A percentile compares a stretch with the other conserved stretches of the same genome.
Conservation (phyloP, 2,888 invertebrate species). For the Lepidonotus clava region DNA sequence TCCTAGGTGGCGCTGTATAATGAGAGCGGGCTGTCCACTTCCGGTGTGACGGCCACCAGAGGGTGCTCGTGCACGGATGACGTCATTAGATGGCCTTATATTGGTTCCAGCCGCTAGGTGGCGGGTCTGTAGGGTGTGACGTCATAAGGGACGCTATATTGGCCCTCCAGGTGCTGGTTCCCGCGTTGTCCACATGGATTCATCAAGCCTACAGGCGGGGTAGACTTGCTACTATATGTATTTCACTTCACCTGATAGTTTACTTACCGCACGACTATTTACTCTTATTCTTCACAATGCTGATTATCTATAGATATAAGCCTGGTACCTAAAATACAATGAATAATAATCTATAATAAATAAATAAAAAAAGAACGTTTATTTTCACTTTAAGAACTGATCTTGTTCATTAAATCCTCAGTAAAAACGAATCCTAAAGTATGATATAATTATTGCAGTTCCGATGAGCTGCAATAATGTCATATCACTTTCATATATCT, state of each 20-base stretch:
- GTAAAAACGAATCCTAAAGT: too few relatives aligned
- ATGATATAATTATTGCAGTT: neutral
- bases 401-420: too few relatives aligned
- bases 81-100: too few relatives aligned
- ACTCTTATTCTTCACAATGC: neutral
- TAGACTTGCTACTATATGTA: neutral
- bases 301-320: neutral
- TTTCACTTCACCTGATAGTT: too few relatives aligned
- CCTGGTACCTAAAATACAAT: neutral
- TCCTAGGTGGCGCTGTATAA: neutral
- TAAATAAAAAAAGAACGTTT: too few relatives aligned
- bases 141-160: neutral
- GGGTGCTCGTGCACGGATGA: neutral
- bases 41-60: neutral
- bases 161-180: neutral
- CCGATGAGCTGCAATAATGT: neutral
- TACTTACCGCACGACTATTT: neutral
- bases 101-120: too few relatives aligned
- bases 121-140: too few relatives aligned
- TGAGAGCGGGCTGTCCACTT: conserved; percentile 23
- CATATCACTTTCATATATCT: neutral
- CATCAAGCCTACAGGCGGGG: neutral
- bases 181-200: neutral
- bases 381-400: too few relatives aligned
- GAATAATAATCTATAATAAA: neutral